Conservation (phyloP, 2,797 vertebrate species). For the Sebastes miniatus region DNA sequence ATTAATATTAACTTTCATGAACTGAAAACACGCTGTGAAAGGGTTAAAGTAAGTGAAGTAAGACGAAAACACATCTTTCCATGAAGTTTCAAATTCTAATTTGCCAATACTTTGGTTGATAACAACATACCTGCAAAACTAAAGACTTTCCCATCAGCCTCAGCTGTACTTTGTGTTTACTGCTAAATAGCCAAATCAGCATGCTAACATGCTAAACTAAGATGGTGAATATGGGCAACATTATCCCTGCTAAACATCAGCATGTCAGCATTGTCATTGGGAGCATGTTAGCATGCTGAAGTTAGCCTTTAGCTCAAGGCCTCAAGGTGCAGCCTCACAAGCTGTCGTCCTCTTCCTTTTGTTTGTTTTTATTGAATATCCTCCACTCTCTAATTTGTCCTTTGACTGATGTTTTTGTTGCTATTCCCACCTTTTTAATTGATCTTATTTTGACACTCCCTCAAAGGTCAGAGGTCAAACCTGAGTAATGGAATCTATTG, state of each 20-base stretch:
- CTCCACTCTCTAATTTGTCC: background rate
- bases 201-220: background rate
- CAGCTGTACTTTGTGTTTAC: background rate
- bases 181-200: background rate
- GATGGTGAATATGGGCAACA: background rate
- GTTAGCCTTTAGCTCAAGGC: background rate
- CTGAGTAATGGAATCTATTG: slow-evolving; percentile 66
- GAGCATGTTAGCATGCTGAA: background rate
- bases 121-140: background rate
- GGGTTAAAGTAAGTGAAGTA: too few relatives aligned
- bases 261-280: background rate
- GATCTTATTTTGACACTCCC: slow-evolving; percentile 46
- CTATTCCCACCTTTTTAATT: slow-evolving; percentile 48
- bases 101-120: background rate
- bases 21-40: too few relatives aligned
- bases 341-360: background rate
- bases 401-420: slow-evolving; percentile 23
- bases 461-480: slow-evolving; percentile 62
- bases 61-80: too few relatives aligned
- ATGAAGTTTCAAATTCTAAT: background rate
- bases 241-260: background rate
- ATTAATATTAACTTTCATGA: too few relatives aligned
- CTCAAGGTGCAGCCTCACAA: background rate
- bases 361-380: background rate
- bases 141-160: background rate